Evolutionary conservation across 2,797 vertebrate species (phyloP), one percentile per base, ranked within the genome.

Genomic region (Novumbra hubbsi): DNA sequence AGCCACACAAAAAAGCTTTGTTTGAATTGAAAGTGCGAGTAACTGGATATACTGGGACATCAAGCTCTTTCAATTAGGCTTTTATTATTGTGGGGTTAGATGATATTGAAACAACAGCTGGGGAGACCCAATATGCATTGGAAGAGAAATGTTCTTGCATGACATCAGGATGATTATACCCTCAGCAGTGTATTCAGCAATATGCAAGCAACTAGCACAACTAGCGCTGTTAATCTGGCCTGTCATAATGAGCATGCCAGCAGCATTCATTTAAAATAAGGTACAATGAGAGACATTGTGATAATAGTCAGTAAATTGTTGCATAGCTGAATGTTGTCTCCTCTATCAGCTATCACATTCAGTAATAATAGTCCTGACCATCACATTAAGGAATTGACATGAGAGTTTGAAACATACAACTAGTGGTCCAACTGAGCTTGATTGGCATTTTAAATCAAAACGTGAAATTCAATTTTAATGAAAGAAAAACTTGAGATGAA

Each of bases 101-200:
- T 57, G 68, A 85, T 86, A 90, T 85, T 83, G 81, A 84, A 85
- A 85, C 85, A 91, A 88, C 92, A 93, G 90, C 91, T 93, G 92
- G 79, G 82, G 80, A 83, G 78, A 85, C 80, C 79, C 69, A 41
- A 68, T 78, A 74, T 30, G 64, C 80, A 81, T 78, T 28, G 27
- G 73, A 74, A 74, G 50, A 68, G 87, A 88, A 90, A 90, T 89
- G 86, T 85, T 85, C 85, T 86, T 78, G 85, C 86, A 87, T 90
- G 90, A 92, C 88, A 86, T 89, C 85, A 90, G 79, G 81, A 81
- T 80, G 57, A 66, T 72, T 79, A 83, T 76, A 73, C 80, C 81
- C 62, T 57, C 67, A 79, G 78, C 89, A 86, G 85, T 88, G 86
- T 78, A 83, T 78, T 86, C 77, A 72, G 73, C 52, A 45, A 45